phyloP scores from a whole-genome alignment of 2,113 vertebrate genomes.

The Corydoras sp. region DNA sequence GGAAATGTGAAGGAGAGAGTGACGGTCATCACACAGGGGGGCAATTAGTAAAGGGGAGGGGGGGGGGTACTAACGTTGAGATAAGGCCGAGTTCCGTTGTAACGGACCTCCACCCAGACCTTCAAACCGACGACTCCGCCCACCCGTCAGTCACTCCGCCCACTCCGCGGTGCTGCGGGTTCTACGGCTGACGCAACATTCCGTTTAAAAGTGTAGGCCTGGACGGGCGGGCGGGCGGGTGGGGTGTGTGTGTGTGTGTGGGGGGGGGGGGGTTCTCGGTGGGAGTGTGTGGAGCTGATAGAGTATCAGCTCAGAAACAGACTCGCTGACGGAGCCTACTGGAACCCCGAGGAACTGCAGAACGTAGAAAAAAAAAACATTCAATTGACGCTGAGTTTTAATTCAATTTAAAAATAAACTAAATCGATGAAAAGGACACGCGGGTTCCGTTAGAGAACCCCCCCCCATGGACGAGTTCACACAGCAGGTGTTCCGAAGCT shows the following conservation, averaged over 20 bases:
- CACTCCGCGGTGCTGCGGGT: neutral
- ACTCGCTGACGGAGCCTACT: conserved; percentile 3
- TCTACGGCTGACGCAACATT: conserved; percentile 29
- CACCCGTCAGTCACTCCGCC: neutral
- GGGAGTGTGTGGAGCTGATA: conserved; percentile 30
- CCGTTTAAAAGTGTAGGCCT: neutral
- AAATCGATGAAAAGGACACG: too few relatives aligned
- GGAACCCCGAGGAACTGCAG: neutral
- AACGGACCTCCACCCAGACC: neutral
- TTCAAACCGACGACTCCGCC: neutral
- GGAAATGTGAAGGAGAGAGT: neutral
- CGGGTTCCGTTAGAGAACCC: too few relatives aligned
- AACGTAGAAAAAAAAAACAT: too few relatives aligned
- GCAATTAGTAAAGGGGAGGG: too few relatives aligned
- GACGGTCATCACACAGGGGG: too few relatives aligned
- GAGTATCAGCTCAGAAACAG: conserved; percentile 24
- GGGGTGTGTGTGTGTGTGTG: conserved; percentile 7
- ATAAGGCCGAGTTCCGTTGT: neutral
- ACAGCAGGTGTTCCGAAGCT: too few relatives aligned
- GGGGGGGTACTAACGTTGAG: too few relatives aligned
- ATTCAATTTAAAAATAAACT: too few relatives aligned
- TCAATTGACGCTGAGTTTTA: too few relatives aligned
- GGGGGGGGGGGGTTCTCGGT: neutral
- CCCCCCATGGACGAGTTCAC: too few relatives aligned
- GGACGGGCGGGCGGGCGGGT: neutral